These are phyloP conservation scores for Anadara kagoshimensis DNA, from an alignment of 1,140 invertebrate species.

Conservation along the genomic window DNA sequence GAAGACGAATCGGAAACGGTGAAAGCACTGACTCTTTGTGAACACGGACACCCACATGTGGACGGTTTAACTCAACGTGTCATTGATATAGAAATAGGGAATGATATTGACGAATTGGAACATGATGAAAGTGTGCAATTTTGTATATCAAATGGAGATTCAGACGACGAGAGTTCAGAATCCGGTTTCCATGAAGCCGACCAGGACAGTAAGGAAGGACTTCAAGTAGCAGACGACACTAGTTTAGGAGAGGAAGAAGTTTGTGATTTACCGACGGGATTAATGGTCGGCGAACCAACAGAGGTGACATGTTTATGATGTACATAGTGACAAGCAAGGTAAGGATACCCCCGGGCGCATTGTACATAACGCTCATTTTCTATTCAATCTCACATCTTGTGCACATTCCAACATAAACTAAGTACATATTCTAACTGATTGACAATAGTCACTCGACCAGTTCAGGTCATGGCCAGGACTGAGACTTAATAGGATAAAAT, in stretches of 20 bases:
- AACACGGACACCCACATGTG: constrained; percentile 19
- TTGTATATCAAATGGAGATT: constrained; percentile 60
- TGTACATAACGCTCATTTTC: too few species aligned
- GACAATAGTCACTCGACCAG: too few species aligned
- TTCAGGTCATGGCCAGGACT: too few species aligned
- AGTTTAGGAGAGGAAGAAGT: constrained; percentile 44
- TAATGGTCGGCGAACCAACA: constrained; percentile 1
- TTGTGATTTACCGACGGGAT: constrained; percentile 43
- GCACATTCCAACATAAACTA: too few species aligned
- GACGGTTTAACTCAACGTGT: constrained; percentile 47
- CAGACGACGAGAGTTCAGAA: constrained; percentile 69
- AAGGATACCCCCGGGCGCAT: too few species aligned
- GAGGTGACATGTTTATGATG: constrained; percentile 25
- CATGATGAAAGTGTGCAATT: constrained; percentile 62
- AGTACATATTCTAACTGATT: too few species aligned
- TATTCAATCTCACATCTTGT: too few species aligned
- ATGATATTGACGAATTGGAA: constrained; percentile 65
- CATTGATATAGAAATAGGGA: constrained; percentile 67
- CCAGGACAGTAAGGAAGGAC: constrained; percentile 46
- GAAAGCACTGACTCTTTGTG: constrained; percentile 34
- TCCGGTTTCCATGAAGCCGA: constrained; percentile 69
- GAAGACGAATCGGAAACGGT: constrained; percentile 34
- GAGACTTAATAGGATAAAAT: too few species aligned
- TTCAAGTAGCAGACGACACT: constrained; percentile 41
- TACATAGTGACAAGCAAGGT: constrained; percentile 13